These are phyloP conservation scores for Diadegma fenestrale DNA, from an alignment of 2,888 invertebrate genomes.

Conservation along the genomic window DNA sequence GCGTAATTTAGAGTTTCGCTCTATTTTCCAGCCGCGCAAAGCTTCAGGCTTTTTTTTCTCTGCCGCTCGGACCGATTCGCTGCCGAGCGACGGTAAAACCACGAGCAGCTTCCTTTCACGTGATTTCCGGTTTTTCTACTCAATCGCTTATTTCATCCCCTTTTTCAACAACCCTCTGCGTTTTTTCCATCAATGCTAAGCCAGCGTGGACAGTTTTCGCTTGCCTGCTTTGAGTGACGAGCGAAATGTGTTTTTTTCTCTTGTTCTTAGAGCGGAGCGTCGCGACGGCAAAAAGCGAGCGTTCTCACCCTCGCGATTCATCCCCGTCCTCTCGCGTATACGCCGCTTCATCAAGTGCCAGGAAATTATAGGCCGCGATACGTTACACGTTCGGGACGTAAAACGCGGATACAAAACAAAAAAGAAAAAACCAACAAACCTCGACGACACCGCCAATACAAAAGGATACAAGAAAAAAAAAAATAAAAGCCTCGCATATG, in stretches of 20 bases:
- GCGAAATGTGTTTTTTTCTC: constrained; percentile 49
- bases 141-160: constrained; percentile 55
- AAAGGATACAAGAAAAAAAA: constrained; percentile 28
- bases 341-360: constrained; percentile 51
- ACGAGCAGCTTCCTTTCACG: constrained; percentile 66
- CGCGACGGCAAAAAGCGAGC: constrained; percentile 65
- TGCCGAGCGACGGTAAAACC: constrained; percentile 67
- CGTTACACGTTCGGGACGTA: constrained; percentile 45
- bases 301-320: constrained; percentile 54
- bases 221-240: constrained; percentile 63
- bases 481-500: constrained; percentile 23
- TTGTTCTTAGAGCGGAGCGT: constrained; percentile 42
- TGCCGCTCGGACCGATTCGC: constrained; percentile 60
- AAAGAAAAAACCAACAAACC: constrained; percentile 33
- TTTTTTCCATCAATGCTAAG: constrained; percentile 45
- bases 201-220: constrained; percentile 52
- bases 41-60: constrained; percentile 22
- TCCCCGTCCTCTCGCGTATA: constrained; percentile 15
- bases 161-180: constrained; percentile 32
- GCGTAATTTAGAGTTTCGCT: constrained; percentile 33
- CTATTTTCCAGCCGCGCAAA: constrained; percentile 27
- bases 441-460: constrained; percentile 28
- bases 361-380: constrained; percentile 65
- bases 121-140: constrained; percentile 70
- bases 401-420: constrained; percentile 33